These are phyloP conservation scores for Anabacerthia variegaticeps DNA, from an alignment of 2,797 vertebrate species.

Conservation along the genomic window DNA sequence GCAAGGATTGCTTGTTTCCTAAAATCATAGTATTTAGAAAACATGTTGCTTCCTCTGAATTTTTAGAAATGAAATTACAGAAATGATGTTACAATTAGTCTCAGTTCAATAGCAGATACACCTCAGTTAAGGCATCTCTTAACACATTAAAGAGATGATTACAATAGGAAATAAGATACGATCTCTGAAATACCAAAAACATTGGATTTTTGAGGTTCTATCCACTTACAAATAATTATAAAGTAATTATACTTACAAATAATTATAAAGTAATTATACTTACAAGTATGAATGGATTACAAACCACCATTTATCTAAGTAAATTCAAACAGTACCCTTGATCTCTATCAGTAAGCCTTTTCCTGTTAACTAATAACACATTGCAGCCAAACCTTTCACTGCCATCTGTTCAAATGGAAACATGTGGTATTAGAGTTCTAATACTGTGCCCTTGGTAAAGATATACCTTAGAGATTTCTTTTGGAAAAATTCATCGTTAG, in stretches of 20 bases:
- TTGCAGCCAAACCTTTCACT: conserved; percentile 73
- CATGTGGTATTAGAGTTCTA: conserved; percentile 79
- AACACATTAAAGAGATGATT: background rate
- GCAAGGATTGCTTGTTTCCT: background rate
- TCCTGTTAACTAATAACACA: conserved; percentile 76
- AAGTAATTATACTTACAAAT: conserved; percentile 68
- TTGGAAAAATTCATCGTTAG: conserved; percentile 81
- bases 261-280: conserved; percentile 74
- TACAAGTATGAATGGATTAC: conserved; percentile 70
- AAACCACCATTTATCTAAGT: conserved; percentile 67
- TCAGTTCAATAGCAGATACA: background rate
- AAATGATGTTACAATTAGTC: background rate
- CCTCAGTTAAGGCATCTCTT: background rate
- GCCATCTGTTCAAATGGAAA: conserved; percentile 82
- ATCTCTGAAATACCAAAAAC: background rate
- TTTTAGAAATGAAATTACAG: background rate
- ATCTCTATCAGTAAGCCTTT: conserved; percentile 74
- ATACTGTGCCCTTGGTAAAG: conserved; percentile 78
- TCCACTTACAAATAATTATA: conserved; percentile 66
- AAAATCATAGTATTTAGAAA: background rate
- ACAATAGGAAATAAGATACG: background rate
- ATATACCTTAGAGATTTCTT: conserved; percentile 78
- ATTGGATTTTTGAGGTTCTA: conserved; percentile 24
- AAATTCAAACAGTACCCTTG: conserved; percentile 75
- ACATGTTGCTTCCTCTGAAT: background rate